Base-by-base conservation (phyloP, 2,113 vertebrate genomes). In the Mirza zaza region DNA sequence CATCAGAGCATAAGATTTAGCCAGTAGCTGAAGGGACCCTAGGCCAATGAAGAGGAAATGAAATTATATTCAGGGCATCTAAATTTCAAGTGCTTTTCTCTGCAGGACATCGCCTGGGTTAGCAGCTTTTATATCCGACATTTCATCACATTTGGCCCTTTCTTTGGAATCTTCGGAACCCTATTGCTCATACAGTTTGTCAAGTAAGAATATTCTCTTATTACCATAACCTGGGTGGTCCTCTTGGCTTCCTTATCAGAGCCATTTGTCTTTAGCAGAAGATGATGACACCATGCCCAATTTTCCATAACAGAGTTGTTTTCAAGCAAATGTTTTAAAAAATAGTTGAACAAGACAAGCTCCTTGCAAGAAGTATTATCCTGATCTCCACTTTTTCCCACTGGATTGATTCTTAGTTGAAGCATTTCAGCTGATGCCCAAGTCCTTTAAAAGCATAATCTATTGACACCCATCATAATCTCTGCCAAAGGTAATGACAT, bases 81-180 rank as follows among this genome's bases (percentile, higher is more conserved):
- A 73, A 96, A 34, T 68, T 75, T 52, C 27, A 70, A 87, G 1
- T 34, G 23, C 52, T 96, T 97, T 50, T 80, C 50, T 82, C 50
- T 57, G 1, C 87, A 97, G 96, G 97, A 97, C 21, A 81, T 97
- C 2, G 71, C 36, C 42, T 95, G 81, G 67, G 76, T 97, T 85
- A 96, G 75, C 92, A 97, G 84, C 68, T 98, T 97, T 90, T 98
- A 98, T 36, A 90, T 97, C 70, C 71, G 81, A 5, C 61, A 97
- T 70, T 96, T 98, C 71, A 70, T 98, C 92, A 96, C 90, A 25
- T 97, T 94, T 63, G 92, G 97, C 18, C 84, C 95, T 79, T 97
- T 96, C 90, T 98, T 96, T 91, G 97, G 97, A 92, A 96, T 97
- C 87, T 93, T 97, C 0, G 71, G 97, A 77, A 97, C 95, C 0